phyloP scores from a whole-genome alignment of 1,140 invertebrate species.

The Solenopsis invicta region DNA sequence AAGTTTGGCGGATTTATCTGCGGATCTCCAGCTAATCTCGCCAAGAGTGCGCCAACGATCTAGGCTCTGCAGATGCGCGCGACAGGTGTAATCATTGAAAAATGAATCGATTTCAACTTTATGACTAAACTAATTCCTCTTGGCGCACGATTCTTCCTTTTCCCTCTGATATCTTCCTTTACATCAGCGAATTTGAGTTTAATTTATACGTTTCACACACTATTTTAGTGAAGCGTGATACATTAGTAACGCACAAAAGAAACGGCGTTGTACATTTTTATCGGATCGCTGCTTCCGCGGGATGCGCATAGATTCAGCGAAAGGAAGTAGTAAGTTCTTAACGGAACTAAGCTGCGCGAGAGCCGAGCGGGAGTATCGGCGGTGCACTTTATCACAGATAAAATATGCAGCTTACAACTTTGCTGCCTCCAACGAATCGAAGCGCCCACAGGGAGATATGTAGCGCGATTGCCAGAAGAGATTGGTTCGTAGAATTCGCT shows the following conservation, averaged over 20 bases:
- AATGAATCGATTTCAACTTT: background rate
- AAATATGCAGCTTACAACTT: conserved; percentile 74
- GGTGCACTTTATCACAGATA: conserved; percentile 72
- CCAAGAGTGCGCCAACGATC: background rate
- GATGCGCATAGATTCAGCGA: conserved; percentile 33
- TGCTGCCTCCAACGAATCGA: conserved; percentile 52
- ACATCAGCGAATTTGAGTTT: background rate
- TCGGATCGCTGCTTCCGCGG: conserved; percentile 26
- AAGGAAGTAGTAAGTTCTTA: conserved; percentile 44
- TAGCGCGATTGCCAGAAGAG: conserved; percentile 61
- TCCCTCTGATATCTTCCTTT: background rate
- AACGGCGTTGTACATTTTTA: conserved; percentile 44
- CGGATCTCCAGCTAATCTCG: background rate
- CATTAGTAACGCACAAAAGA: conserved; percentile 47
- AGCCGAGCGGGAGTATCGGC: conserved; percentile 31
- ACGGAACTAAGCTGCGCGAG: conserved; percentile 54
- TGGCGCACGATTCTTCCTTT: background rate
- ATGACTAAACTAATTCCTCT: background rate
- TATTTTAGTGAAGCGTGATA: background rate
- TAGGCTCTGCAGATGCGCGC: background rate
- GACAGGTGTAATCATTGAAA: background rate
- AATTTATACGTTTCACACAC: conserved; percentile 3
- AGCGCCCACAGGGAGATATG: conserved; percentile 65
- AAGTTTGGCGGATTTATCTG: conserved; percentile 55
- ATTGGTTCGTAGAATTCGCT: conserved; percentile 36